Conservation (phyloP, 2,113 vertebrate species). For the Crotalus tigris region DNA sequence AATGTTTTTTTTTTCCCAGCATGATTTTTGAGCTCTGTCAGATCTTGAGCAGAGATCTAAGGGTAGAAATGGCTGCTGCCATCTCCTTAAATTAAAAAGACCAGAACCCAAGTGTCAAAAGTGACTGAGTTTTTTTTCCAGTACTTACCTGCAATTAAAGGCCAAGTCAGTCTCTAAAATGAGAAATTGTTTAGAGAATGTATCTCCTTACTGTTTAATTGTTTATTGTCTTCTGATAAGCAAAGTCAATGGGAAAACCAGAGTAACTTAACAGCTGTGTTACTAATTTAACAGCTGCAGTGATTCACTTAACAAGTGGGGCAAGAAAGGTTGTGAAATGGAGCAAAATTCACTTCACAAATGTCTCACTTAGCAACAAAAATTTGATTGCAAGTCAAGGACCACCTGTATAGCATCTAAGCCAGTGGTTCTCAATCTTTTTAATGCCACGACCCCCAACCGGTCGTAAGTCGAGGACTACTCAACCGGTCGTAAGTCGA, state of each 20-base stretch:
- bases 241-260: neutral
- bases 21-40: neutral
- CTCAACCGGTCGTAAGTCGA: too few species aligned
- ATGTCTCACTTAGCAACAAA: too few species aligned
- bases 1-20: neutral
- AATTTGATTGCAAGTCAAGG: too few species aligned
- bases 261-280: neutral
- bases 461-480: too few species aligned
- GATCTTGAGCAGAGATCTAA: neutral
- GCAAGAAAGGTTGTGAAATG: too few species aligned
- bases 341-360: too few species aligned
- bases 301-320: neutral
- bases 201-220: neutral
- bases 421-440: too few species aligned
- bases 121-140: neutral
- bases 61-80: neutral
- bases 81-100: neutral
- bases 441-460: too few species aligned
- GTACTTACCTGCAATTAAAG: neutral
- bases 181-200: neutral
- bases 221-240: neutral
- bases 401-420: neutral
- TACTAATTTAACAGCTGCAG: neutral
- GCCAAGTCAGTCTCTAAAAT: neutral
- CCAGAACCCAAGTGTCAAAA: neutral